A percentile compares a stretch with the other conserved stretches of the same genome.
Conservation (phyloP, 2,113 vertebrate species). For the Rhinolophus ferrumequinum region DNA sequence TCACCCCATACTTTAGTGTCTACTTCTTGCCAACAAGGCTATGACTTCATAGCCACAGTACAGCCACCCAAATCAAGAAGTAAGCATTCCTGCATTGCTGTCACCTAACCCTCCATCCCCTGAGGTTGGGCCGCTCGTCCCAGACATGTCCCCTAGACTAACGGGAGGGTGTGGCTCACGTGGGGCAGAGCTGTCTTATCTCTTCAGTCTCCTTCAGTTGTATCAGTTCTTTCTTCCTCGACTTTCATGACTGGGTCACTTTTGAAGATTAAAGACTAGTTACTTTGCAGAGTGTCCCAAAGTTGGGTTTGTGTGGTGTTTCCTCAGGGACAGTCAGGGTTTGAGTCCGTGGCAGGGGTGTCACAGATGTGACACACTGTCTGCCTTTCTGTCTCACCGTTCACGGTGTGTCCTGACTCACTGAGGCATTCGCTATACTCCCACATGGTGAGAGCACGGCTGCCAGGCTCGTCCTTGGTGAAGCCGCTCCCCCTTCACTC, state of each 20-base stretch:
- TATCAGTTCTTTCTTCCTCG: background rate
- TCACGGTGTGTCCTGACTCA: background rate
- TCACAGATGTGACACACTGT: background rate
- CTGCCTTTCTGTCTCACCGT: background rate
- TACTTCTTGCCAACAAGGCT: background rate
- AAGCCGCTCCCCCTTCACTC: background rate
- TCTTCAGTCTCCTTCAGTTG: background rate
- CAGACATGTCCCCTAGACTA: background rate
- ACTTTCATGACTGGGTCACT: background rate
- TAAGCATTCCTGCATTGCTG: background rate
- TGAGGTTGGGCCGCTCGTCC: background rate
- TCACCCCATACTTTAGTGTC: background rate
- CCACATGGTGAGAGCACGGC: background rate
- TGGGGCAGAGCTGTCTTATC: background rate
- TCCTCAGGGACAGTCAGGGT: background rate
- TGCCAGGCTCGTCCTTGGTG: background rate
- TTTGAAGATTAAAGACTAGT: background rate
- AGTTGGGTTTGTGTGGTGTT: background rate
- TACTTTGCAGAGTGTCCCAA: background rate
- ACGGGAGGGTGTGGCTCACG: background rate
- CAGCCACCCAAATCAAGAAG: background rate
- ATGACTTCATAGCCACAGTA: background rate
- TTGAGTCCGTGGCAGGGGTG: background rate
- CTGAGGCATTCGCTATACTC: background rate
- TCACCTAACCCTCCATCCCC: background rate